Evolutionary conservation across 2,113 vertebrate species (phyloP).

Genomic region (Panthera leo): DNA sequence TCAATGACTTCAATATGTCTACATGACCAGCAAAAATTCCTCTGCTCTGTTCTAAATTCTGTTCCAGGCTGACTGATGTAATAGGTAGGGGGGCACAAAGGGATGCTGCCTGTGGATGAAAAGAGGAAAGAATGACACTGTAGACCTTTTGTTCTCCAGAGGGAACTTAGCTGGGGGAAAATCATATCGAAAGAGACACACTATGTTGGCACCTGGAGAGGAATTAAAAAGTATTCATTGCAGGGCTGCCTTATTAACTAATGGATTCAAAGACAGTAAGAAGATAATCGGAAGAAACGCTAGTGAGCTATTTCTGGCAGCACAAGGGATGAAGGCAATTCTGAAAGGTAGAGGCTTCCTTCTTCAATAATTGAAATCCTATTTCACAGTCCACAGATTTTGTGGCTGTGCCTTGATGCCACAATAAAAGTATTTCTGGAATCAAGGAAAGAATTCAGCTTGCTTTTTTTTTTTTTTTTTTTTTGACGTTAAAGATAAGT

Average conservation of each 20-base stretch:
- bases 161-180: neutral
- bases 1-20: neutral
- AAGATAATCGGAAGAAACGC: conserved; percentile 42
- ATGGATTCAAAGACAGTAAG: conserved; percentile 61
- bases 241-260: conserved; percentile 77
- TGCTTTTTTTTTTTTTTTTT: neutral
- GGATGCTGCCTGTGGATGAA: neutral
- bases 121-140: neutral
- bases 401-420: neutral
- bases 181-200: neutral
- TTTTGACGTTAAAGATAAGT: neutral
- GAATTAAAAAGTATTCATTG: conserved; percentile 72
- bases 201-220: neutral
- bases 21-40: neutral
- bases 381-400: conserved; percentile 81
- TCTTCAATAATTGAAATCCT: conserved; percentile 81
- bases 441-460: neutral
- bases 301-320: conserved; percentile 67
- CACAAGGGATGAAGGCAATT: conserved; percentile 57
- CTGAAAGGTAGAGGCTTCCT: conserved; percentile 58
- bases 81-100: neutral
- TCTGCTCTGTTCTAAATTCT: neutral
- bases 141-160: neutral
- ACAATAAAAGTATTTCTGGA: conserved; percentile 17
- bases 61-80: neutral